These are phyloP conservation scores for Rhamnusium bicolor DNA, from an alignment of 2,888 invertebrate genomes.

Conservation along the genomic window DNA sequence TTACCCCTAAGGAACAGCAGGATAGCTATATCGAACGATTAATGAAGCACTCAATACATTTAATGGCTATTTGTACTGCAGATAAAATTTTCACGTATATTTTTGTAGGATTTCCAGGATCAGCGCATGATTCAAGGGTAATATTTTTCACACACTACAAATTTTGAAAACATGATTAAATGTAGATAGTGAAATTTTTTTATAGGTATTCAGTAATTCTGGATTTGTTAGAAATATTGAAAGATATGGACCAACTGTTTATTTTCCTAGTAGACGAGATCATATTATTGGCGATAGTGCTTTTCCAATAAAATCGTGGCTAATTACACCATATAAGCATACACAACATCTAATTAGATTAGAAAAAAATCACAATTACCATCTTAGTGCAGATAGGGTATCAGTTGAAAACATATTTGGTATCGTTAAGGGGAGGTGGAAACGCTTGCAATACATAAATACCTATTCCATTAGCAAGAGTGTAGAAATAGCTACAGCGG, in stretches of 20 bases:
- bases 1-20: background rate
- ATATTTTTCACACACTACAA: background rate
- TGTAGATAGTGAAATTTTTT: background rate
- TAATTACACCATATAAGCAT: background rate
- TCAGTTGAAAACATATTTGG: background rate
- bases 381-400: background rate
- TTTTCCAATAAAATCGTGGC: background rate
- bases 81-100: slow-evolving; percentile 43
- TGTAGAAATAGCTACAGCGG: slow-evolving; percentile 7
- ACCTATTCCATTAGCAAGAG: background rate
- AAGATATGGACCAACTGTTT: background rate
- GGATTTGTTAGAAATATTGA: background rate
- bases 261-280: background rate
- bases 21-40: slow-evolving; percentile 37
- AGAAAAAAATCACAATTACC: background rate
- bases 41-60: slow-evolving; percentile 44
- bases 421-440: background rate
- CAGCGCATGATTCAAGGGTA: slow-evolving; percentile 47
- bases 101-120: slow-evolving; percentile 47
- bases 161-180: too few species aligned
- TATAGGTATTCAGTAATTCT: background rate
- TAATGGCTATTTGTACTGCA: slow-evolving; percentile 44
- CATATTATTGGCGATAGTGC: background rate
- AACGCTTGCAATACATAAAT: background rate
- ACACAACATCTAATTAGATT: background rate